These are phyloP conservation scores for Tyto alba DNA, from an alignment of 2,113 vertebrate genomes.

Conservation along the genomic window DNA sequence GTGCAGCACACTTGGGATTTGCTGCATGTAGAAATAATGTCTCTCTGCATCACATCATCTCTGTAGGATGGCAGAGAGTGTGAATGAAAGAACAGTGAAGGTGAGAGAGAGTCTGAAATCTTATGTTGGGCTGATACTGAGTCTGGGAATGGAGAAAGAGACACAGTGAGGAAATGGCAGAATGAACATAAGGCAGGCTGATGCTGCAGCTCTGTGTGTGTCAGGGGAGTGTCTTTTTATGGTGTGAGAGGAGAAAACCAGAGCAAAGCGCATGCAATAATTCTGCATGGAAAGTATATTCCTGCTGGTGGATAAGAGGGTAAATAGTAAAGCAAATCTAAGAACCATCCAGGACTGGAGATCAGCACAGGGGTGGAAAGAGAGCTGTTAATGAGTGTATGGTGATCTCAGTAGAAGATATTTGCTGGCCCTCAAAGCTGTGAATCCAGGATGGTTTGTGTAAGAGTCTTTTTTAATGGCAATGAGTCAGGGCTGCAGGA, in stretches of 20 bases:
- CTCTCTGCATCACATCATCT: background rate
- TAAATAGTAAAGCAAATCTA: background rate
- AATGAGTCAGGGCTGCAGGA: background rate
- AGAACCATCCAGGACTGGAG: background rate
- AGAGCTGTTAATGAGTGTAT: background rate
- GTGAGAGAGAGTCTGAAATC: background rate
- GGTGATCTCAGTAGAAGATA: background rate
- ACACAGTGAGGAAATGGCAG: background rate
- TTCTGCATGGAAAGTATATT: background rate
- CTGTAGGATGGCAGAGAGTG: background rate
- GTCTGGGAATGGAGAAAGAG: background rate
- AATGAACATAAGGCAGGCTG: background rate
- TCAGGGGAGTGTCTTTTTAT: background rate
- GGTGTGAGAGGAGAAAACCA: background rate
- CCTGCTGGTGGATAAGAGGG: background rate
- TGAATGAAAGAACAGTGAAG: background rate
- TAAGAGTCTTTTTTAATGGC: background rate
- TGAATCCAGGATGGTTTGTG: background rate
- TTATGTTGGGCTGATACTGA: background rate
- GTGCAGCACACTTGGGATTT: fast-evolving
- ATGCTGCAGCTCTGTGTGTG: background rate
- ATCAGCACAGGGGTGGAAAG: background rate
- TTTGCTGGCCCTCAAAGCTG: background rate
- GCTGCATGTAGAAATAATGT: background rate
- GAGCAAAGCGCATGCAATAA: background rate